Evolutionary conservation across 2,113 vertebrate species (phyloP).

Genomic region (Hylia prasina): DNA sequence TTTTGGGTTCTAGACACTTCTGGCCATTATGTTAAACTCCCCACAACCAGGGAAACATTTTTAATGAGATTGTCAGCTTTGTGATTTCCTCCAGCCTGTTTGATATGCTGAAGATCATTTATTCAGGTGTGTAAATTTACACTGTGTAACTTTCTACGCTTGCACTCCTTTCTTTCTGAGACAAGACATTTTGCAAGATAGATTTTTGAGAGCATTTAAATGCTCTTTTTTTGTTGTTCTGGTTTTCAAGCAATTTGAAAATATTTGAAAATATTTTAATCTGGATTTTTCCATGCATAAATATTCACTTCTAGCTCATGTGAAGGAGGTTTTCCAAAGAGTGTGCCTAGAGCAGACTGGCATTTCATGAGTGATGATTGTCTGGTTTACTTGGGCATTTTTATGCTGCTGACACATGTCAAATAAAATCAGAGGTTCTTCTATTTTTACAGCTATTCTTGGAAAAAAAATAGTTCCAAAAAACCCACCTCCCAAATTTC

Average conservation of each 20-base stretch:
- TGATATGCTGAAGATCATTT: neutral
- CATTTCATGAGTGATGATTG: constrained; percentile 44
- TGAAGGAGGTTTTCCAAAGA: neutral
- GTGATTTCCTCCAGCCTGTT: neutral
- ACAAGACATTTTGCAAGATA: neutral
- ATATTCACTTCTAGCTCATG: neutral
- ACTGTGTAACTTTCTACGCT: neutral
- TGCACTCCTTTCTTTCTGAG: neutral
- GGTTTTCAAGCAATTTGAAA: neutral
- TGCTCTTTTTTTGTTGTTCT: neutral
- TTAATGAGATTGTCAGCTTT: neutral
- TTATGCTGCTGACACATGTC: constrained; percentile 41
- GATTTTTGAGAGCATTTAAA: neutral
- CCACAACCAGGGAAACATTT: neutral
- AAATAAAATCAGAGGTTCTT: constrained; percentile 30
- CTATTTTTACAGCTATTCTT: neutral
- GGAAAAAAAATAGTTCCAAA: neutral
- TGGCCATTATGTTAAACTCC: neutral
- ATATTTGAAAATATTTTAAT: neutral
- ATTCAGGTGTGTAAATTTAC: neutral
- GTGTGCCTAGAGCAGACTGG: constrained; percentile 12
- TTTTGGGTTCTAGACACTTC: neutral
- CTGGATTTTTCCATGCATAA: neutral
- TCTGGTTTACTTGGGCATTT: constrained; percentile 22
- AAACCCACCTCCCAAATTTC: neutral